phyloP scores from a whole-genome alignment of 2,888 invertebrate species.

The Lomographa bimaculata region DNA sequence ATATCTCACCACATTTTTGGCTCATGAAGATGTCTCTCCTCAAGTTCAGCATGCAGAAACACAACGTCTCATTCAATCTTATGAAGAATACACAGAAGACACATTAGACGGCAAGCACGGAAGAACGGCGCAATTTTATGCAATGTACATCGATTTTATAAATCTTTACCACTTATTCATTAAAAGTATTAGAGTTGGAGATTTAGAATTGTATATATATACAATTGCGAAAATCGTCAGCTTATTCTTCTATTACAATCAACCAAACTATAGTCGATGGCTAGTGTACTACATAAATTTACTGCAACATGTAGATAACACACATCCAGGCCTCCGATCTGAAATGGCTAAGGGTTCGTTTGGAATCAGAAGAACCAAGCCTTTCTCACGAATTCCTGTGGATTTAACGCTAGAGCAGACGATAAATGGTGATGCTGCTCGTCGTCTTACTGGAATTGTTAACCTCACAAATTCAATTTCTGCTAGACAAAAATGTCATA shows the following conservation, averaged over 20 bases:
- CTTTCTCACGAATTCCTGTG: slow-evolving; percentile 22
- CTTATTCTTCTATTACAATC: slow-evolving; percentile 34
- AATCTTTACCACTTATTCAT: slow-evolving; percentile 29
- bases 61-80: slow-evolving; percentile 43
- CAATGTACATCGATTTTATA: slow-evolving; percentile 30
- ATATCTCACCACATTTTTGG: slow-evolving; percentile 11
- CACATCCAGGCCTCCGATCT: slow-evolving; percentile 19
- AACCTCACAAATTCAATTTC: no score
- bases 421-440: slow-evolving; percentile 28
- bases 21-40: slow-evolving; percentile 47
- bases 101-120: slow-evolving; percentile 26
- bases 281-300: slow-evolving; percentile 1
- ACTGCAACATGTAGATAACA: slow-evolving; percentile 5
- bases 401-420: slow-evolving; percentile 28
- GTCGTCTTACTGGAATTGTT: slow-evolving; percentile 20
- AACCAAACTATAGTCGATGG: slow-evolving; percentile 27
- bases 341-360: slow-evolving; percentile 19
- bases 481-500: no score
- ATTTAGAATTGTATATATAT: slow-evolving; percentile 30
- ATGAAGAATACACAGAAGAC: slow-evolving; percentile 32
- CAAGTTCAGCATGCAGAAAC: slow-evolving; percentile 40
- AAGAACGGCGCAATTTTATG: slow-evolving; percentile 32
- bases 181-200: slow-evolving; percentile 31
- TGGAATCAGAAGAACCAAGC: slow-evolving; percentile 25
- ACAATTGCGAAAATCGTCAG: slow-evolving; percentile 25